Base-by-base conservation (phyloP, 2,113 vertebrate species). In the Dipodomys ordii region DNA sequence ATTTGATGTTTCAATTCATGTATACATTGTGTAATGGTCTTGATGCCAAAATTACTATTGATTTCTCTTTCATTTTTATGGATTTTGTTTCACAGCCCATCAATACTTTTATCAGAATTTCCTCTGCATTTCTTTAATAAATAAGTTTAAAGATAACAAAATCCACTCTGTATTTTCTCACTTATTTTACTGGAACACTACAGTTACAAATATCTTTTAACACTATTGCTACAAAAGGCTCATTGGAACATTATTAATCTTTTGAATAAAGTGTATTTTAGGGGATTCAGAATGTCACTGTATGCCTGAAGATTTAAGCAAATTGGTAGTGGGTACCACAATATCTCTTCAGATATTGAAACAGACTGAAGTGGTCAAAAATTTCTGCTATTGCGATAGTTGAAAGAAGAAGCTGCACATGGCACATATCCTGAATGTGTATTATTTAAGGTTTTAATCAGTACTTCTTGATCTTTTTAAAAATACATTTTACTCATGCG, bases 181-280 rank as follows among this genome's bases (percentile, higher is more conserved):
- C 3, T 57, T 57, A 46, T 62, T 79, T 93, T 79, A 25, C 9
- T 35, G 28, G 82, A n/a, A 71, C 86, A 27, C 28, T 69, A 64
- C 0, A 71, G 53, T 78, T 86, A 57, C 3, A 83, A 65, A 64
- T 74, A 2, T 88, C 23, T 57, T 82, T 89, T 87, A 88, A 87
- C 88, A 84, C 57, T 69, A 25, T 23, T 64, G 22, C 46, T 39
- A 87, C 39, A 79, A 96, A 91, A 72, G 20, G 4, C 78, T 1
- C 20, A 6, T 44, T 78, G 6, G 20, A 72, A 72, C 16, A 28
- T 90, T 44, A 62, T 84, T 77, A 69, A 79, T 13, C 46, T 88
- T 91, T 62, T 15, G 25, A 88, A 69, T 84, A 62, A 57, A 64
- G 57, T 60, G 65, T 53, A 10, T 76, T 85, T 88, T 78, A 92